Conservation (phyloP, 2,888 invertebrate genomes). For the Philaethria dido region DNA sequence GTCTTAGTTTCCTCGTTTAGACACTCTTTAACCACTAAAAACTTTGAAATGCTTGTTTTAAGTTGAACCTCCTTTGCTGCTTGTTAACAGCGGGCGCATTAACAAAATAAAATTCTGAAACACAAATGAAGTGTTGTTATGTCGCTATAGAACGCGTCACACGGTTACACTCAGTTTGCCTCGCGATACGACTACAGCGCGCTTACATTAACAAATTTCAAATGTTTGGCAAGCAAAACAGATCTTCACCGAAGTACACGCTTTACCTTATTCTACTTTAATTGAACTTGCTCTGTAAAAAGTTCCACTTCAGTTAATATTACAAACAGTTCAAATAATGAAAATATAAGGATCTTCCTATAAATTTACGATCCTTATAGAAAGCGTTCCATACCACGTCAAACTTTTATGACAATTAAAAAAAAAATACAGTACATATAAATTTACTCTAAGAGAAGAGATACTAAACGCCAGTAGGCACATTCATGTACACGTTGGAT, state of each 20-base stretch:
- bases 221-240: constrained; percentile 46
- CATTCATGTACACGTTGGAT: constrained; percentile 1
- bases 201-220: constrained; percentile 47
- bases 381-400: too few relatives aligned
- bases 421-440: not conserved
- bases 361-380: too few relatives aligned
- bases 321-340: not conserved
- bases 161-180: constrained; percentile 45
- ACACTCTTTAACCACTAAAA: constrained; percentile 22
- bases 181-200: constrained; percentile 44
- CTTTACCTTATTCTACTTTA: constrained; percentile 21
- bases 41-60: constrained; percentile 39
- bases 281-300: constrained; percentile 1
- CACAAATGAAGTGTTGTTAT: constrained; percentile 49
- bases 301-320: constrained; percentile 14
- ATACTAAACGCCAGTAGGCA: not conserved
- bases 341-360: too few relatives aligned
- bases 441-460: constrained; percentile 2
- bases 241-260: constrained; percentile 47
- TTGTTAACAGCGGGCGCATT: constrained; percentile 51
- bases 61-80: constrained; percentile 43
- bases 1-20: constrained; percentile 5
- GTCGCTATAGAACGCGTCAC: constrained; percentile 38
- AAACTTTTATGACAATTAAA: not conserved
- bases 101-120: constrained; percentile 50